These are phyloP conservation scores for Chloromyia formosa DNA, from an alignment of 2,888 invertebrate species.

Conservation along the genomic window DNA sequence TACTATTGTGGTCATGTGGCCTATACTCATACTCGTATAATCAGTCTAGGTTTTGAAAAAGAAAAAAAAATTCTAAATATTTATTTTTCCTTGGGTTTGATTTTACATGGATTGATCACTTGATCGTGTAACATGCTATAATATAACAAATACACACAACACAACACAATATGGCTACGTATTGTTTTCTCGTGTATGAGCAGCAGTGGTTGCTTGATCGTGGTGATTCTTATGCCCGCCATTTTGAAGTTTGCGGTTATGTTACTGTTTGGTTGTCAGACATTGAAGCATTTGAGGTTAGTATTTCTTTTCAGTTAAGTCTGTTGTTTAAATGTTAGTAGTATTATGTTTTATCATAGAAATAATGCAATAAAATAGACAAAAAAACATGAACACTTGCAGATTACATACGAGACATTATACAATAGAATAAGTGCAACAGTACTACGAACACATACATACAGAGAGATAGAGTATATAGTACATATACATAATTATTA, in stretches of 20 bases:
- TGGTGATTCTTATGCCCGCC: neutral
- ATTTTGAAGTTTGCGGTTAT: slow-evolving; percentile 10
- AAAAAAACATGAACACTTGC: slow-evolving; percentile 9
- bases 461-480: slow-evolving; percentile 13
- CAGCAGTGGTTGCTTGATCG: neutral
- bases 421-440: slow-evolving; percentile 24
- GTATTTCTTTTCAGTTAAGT: neutral
- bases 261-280: neutral
- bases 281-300: slow-evolving; percentile 10
- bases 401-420: slow-evolving; percentile 10
- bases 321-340: slow-evolving; percentile 1
- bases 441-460: slow-evolving; percentile 21
- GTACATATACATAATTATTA: slow-evolving; percentile 7
- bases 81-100: too few species aligned
- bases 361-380: too few species aligned
- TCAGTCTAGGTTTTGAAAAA: too few species aligned
- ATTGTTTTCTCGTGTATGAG: neutral
- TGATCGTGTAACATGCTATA: slow-evolving; percentile 19
- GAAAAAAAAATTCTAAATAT: too few species aligned
- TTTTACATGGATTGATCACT: neutral
- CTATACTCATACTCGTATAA: slow-evolving; percentile 34
- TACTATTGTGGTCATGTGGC: too few species aligned
- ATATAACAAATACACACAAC: slow-evolving; percentile 10
- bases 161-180: neutral
- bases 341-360: neutral